Conservation (phyloP, 2,888 invertebrate species). For the Tribolium freemani region DNA sequence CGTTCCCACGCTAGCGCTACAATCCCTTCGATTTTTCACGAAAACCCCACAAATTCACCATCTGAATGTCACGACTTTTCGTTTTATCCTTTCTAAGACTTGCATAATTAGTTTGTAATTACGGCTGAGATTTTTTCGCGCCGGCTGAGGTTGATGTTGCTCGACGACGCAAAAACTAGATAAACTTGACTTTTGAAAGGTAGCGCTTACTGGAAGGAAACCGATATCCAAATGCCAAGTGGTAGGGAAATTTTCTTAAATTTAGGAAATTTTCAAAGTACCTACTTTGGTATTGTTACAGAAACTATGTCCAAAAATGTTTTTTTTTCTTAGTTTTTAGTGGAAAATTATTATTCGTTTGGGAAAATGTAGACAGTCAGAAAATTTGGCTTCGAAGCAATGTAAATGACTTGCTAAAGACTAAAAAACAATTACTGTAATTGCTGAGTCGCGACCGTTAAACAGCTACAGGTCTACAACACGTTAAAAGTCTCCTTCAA, state of each 20-base stretch:
- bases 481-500: conserved; percentile 17
- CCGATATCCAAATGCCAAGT: not conserved
- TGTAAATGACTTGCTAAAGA: too few relatives aligned
- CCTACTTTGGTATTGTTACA: too few relatives aligned
- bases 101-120: conserved; percentile 42
- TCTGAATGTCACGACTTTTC: conserved; percentile 20
- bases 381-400: not conserved
- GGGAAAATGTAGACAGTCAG: not conserved
- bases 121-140: conserved; percentile 10
- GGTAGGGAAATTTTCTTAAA: not conserved
- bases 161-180: conserved; percentile 31
- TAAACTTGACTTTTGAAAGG: conserved; percentile 39
- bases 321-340: too few relatives aligned
- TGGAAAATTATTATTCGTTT: too few relatives aligned
- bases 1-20: conserved; percentile 38
- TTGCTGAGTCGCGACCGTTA: conserved; percentile 4
- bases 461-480: conserved; percentile 17
- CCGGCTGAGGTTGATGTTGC: conserved; percentile 12
- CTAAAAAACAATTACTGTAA: conserved; percentile 18
- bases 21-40: not conserved
- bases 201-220: conserved; percentile 30
- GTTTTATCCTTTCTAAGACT: conserved; percentile 18
- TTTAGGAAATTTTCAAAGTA: too few relatives aligned
- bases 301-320: too few relatives aligned
- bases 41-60: not conserved